These are phyloP conservation scores for Acanthurus leucopareius DNA, from an alignment of 2,797 vertebrate genomes.

Conservation along the genomic window DNA sequence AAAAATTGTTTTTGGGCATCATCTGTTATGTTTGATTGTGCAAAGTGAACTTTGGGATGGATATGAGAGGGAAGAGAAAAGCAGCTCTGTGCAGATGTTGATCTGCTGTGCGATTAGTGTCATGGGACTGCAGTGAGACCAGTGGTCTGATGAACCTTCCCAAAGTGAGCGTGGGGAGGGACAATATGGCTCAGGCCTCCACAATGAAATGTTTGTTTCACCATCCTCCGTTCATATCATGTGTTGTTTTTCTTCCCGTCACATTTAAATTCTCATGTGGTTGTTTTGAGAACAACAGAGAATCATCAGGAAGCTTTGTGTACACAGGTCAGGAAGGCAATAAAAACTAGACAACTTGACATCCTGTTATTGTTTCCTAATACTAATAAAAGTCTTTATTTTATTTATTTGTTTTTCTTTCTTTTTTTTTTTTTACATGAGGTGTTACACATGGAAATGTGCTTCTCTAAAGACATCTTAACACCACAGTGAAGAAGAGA, in stretches of 20 bases:
- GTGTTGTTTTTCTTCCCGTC: conserved; percentile 72
- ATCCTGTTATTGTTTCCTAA: conserved; percentile 5
- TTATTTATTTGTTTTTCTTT: background rate
- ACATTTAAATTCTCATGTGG: conserved; percentile 64
- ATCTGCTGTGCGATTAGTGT: conserved; percentile 71
- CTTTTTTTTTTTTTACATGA: background rate
- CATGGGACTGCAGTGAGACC: conserved; percentile 71
- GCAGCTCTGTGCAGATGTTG: conserved; percentile 41
- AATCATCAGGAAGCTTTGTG: background rate
- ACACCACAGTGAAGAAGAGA: background rate
- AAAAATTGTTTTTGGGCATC: background rate
- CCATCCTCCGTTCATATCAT: conserved; percentile 52
- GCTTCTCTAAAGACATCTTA: background rate
- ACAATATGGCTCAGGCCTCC: conserved; percentile 40
- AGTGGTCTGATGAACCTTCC: conserved; percentile 58
- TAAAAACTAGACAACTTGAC: background rate
- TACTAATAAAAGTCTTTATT: background rate
- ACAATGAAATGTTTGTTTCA: conserved; percentile 71
- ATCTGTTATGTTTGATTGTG: conserved; percentile 16
- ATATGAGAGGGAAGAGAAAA: conserved; percentile 23
- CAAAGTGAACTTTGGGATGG: conserved; percentile 9
- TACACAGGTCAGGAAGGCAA: background rate
- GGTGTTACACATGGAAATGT: background rate
- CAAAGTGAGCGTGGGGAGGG: conserved; percentile 30
- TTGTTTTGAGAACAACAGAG: conserved; percentile 56